Conservation (phyloP, 2,888 invertebrate genomes). For the Amorpha juglandis region DNA sequence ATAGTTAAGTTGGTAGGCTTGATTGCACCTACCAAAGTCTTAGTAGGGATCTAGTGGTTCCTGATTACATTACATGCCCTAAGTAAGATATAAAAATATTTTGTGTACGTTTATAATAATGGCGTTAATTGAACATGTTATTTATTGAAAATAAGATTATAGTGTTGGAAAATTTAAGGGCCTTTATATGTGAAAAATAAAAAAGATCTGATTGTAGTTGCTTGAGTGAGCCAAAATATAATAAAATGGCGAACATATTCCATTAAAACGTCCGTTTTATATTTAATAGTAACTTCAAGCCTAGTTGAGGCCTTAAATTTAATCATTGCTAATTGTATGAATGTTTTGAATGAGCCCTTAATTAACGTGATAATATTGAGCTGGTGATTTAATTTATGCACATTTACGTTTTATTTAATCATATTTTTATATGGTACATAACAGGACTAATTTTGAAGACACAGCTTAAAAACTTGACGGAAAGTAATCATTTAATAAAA, state of each 20-base stretch:
- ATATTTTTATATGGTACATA: slow-evolving; percentile 10
- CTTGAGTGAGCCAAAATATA: neutral
- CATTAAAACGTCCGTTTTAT: slow-evolving; percentile 19
- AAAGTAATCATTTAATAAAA: neutral
- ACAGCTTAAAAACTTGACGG: neutral
- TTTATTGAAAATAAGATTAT: slow-evolving; percentile 19
- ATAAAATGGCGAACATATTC: slow-evolving; percentile 2
- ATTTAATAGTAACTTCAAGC: slow-evolving; percentile 6
- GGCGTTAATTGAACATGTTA: slow-evolving; percentile 11
- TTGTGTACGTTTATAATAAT: slow-evolving; percentile 22
- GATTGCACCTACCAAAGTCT: slow-evolving; percentile 45
- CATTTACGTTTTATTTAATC: slow-evolving; percentile 40
- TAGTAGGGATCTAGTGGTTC: slow-evolving; percentile 40
- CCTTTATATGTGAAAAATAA: neutral
- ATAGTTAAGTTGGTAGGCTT: slow-evolving; percentile 7
- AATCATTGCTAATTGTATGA: slow-evolving; percentile 13
- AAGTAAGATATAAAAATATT: slow-evolving; percentile 51
- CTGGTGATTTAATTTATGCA: slow-evolving; percentile 39
- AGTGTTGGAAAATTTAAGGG: slow-evolving; percentile 21
- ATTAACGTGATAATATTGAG: slow-evolving; percentile 39
- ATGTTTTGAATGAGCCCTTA: slow-evolving; percentile 31
- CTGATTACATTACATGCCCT: slow-evolving; percentile 45
- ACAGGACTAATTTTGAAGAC: slow-evolving; percentile 3
- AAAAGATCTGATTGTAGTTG: slow-evolving; percentile 19
- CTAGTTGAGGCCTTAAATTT: slow-evolving; percentile 10